Evolutionary conservation across 37 sponge, comb jelly and placozoan species (phyloP).

Genomic region (Aplysina aerophoba): DNA sequence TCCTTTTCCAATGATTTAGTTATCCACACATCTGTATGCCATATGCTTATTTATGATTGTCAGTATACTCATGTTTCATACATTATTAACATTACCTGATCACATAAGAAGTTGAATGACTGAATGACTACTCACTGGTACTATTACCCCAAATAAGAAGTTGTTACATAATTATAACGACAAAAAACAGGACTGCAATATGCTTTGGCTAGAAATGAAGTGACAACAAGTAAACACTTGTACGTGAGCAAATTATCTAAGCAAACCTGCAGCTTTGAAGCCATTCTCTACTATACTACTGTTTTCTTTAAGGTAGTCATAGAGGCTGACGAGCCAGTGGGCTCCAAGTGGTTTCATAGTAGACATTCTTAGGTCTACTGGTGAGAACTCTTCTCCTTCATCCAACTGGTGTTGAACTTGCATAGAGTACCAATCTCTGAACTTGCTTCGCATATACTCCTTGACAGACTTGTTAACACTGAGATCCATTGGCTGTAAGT

Average conservation of each 20-base stretch:
- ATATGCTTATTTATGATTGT: slow-evolving; percentile 22
- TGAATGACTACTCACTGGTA: too few species aligned
- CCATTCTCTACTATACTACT: slow-evolving; percentile 31
- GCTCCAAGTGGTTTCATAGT: slow-evolving; percentile 18
- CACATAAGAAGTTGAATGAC: too few species aligned
- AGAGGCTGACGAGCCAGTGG: slow-evolving; percentile 21
- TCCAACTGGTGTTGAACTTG: slow-evolving; percentile 15
- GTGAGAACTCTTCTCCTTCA: not conserved
- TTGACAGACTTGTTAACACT: slow-evolving; percentile 37
- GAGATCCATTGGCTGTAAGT: slow-evolving; percentile 37
- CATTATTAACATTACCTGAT: not conserved
- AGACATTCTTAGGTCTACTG: slow-evolving; percentile 9
- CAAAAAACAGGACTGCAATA: not conserved
- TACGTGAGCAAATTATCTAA: not conserved
- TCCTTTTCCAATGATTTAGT: too few species aligned
- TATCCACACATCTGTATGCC: slow-evolving; percentile 14
- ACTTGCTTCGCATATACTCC: not conserved
- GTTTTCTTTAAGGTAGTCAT: slow-evolving; percentile 3
- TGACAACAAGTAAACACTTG: too few species aligned
- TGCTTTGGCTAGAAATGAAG: too few species aligned
- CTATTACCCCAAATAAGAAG: too few species aligned
- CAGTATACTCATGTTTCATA: slow-evolving; percentile 11
- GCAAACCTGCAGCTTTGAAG: slow-evolving; percentile 31
- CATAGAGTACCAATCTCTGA: slow-evolving; percentile 16
- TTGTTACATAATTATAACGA: not conserved